Percentiles rank a stretch among this genome's conserved stretches.
Evolutionary conservation across 2,797 vertebrate genomes (phyloP).

Genomic region (Acipenser transmontanus): DNA sequence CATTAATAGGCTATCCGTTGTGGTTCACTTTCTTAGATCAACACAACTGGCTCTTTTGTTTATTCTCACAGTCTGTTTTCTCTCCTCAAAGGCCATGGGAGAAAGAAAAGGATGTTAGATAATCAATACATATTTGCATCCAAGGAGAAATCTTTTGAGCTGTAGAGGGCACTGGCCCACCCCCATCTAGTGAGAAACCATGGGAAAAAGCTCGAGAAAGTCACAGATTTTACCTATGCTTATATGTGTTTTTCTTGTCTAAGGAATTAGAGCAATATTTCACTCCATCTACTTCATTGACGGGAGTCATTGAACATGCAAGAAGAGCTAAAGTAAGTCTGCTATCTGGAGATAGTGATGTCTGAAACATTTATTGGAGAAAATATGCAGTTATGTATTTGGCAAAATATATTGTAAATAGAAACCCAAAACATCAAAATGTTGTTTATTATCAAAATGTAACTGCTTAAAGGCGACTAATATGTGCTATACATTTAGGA

Average conservation of each 20-base stretch:
- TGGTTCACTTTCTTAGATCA: background rate
- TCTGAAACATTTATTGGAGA: background rate
- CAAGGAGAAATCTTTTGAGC: constrained; percentile 2
- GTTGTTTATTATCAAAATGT: too few relatives aligned
- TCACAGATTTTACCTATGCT: background rate
- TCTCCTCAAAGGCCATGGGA: background rate
- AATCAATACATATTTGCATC: constrained; percentile 7
- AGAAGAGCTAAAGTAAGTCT: background rate
- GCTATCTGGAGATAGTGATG: background rate
- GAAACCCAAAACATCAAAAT: too few relatives aligned
- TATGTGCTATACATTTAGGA: too few relatives aligned
- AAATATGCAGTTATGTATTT: too few relatives aligned
- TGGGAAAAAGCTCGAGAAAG: background rate
- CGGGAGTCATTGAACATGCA: background rate
- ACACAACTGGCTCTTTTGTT: background rate
- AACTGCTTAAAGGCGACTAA: too few relatives aligned
- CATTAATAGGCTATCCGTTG: background rate
- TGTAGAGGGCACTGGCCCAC: constrained; percentile 6
- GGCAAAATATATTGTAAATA: too few relatives aligned
- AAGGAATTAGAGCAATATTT: background rate
- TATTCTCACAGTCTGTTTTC: background rate
- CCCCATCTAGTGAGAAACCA: background rate
- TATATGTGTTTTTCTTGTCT: background rate
- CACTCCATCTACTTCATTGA: background rate
- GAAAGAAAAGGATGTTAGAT: background rate